Base-by-base conservation (phyloP, 2,797 vertebrate genomes). In the Macrochelys suwanniensis region DNA sequence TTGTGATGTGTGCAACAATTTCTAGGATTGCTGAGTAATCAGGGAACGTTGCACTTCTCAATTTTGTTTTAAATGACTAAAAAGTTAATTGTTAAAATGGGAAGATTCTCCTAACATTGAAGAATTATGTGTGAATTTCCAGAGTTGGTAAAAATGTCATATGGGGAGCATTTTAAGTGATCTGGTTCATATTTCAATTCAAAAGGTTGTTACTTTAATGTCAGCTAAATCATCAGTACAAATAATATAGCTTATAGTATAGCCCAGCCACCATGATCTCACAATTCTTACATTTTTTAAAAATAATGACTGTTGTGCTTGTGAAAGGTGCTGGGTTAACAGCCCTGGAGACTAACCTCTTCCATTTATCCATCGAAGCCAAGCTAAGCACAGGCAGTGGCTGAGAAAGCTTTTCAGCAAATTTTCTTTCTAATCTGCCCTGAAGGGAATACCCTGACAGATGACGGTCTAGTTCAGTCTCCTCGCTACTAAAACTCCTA, bases 141-240 rank as follows among this genome's bases (percentile, higher is more conserved):
- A 88, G 42, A 88, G 81, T 77, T 1, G 1, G 7, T 7, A 82
- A 59, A 28, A 21, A 45, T 23, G 11, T 76, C 0, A 0, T 1
- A 2, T 1, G 7, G 59, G 77, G 59, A 89, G n/a, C 17, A 23
- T 19, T 79, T 83, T 68, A 80, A 37, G 0, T 45, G 78, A 2
- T 12, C 6, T 13, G 17, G 19, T 26, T 93, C 23, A 3, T 21
- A 78, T 31, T 49, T n/a, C 19, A 1, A 33, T 59, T 31, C 26
- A 59, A 59, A 31, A 59, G 26, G 3, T 59, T 13, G 57, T 59
- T 59, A 31, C 28, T 31, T 59, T 28, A 68, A 68, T 68, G 4
- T 37, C 33, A n/a, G 8, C 21, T n/a, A 19, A n/a, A 61, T 61
- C 12, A 33, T 33, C 31, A 19, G n/a, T 21, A 68, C 5, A 8